A percentile compares a stretch with the other conserved stretches of the same genome.
These are phyloP conservation scores for Dascyllus trimaculatus DNA, from an alignment of 2,113 vertebrate genomes.

Conservation along the genomic window DNA sequence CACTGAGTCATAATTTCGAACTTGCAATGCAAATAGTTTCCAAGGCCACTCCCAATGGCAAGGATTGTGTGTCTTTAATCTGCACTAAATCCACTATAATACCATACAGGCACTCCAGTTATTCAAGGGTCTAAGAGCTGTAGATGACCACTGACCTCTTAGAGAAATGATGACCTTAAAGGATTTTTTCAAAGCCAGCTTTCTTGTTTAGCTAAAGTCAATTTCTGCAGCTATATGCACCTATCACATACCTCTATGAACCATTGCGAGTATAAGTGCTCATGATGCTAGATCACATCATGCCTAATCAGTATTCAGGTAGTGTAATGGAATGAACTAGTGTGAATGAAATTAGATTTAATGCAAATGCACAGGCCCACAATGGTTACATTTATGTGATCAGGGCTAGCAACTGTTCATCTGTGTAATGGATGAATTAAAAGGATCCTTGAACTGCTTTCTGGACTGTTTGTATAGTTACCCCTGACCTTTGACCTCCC, in stretches of 20 bases:
- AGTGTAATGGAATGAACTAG: neutral
- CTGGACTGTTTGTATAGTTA: neutral
- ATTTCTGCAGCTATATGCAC: constrained; percentile 29
- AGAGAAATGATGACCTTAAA: neutral
- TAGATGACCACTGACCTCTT: constrained; percentile 9
- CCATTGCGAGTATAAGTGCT: constrained; percentile 18
- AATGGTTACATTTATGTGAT: neutral
- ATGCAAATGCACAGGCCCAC: neutral
- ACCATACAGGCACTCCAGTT: neutral
- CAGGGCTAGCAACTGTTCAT: neutral
- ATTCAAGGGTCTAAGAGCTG: too few species aligned
- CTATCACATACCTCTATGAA: neutral
- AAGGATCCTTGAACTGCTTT: constrained; percentile 5
- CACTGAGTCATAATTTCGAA: constrained; percentile 38
- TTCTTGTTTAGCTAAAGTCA: neutral
- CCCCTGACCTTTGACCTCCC: constrained; percentile 11
- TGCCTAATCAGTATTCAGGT: constrained; percentile 10
- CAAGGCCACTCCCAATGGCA: constrained; percentile 18
- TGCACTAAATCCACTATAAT: neutral
- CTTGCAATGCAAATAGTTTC: constrained; percentile 3
- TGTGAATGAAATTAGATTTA: neutral
- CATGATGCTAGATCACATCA: constrained; percentile 7
- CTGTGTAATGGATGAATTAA: neutral
- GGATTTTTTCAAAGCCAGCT: too few species aligned
- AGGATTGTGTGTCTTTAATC: neutral